These are phyloP conservation scores for Brienomyrus brachyistius DNA, from an alignment of 2,113 vertebrate genomes.

Conservation along the genomic window DNA sequence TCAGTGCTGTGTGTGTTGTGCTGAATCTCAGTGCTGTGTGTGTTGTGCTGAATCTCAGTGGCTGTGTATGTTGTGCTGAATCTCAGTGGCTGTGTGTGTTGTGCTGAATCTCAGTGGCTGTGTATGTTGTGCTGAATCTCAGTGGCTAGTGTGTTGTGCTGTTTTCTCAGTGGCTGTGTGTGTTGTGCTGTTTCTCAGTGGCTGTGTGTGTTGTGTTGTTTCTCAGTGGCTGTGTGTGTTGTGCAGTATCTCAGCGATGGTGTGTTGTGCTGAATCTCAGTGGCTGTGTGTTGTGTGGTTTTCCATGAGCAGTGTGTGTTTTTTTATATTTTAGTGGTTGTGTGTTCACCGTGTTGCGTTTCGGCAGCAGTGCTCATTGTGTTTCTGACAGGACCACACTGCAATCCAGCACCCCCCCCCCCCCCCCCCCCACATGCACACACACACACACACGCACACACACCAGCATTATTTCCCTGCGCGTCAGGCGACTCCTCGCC, in stretches of 20 bases:
- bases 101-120: not conserved
- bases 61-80: not conserved
- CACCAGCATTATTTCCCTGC: conserved; percentile 18
- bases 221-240: not conserved
- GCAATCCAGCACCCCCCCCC: conserved; percentile 23
- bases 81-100: not conserved
- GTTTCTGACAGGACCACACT: conserved; percentile 28
- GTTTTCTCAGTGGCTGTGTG: not conserved
- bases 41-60: not conserved
- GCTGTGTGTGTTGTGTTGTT: not conserved
- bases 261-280: not conserved
- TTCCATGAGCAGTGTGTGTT: not conserved
- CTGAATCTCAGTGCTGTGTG: not conserved
- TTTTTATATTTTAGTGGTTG: not conserved
- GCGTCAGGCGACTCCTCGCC: conserved; percentile 35
- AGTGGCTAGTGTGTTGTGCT: not conserved
- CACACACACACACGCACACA: conserved; percentile 13
- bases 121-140: too few species aligned
- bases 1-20: not conserved
- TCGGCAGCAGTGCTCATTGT: not conserved
- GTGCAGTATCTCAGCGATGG: not conserved
- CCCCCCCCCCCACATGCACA: not conserved
- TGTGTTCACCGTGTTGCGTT: not conserved
- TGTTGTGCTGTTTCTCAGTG: too few species aligned
- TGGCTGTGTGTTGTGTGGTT: not conserved